A percentile compares a stretch with the other conserved stretches of the same genome.
phyloP scores from a whole-genome alignment of 1,140 invertebrate genomes.

The Euborellia annulipes region DNA sequence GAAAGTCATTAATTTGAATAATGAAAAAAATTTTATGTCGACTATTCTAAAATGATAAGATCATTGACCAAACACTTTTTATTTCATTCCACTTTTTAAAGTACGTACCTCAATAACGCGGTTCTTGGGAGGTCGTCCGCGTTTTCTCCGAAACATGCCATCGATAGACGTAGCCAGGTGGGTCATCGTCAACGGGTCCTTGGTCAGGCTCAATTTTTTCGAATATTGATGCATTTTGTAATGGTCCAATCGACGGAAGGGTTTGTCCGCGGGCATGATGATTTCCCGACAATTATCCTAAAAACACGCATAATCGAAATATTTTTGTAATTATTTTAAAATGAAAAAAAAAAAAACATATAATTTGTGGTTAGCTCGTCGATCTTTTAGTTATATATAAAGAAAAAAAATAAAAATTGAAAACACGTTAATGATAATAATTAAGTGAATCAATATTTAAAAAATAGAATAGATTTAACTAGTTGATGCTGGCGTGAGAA shows the following conservation, averaged over 20 bases:
- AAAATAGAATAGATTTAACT: conserved; percentile 5
- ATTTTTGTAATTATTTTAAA: not conserved
- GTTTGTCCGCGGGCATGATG: conserved; percentile 64
- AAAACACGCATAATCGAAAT: conserved; percentile 19
- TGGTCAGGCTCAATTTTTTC: conserved; percentile 35
- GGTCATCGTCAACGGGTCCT: conserved; percentile 37
- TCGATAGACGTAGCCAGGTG: conserved; percentile 60
- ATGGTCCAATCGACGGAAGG: conserved; percentile 74
- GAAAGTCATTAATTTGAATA: too few species aligned
- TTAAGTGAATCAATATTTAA: not conserved
- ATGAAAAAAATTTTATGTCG: too few species aligned
- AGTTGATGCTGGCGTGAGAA: too few species aligned
- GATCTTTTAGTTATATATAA: too few species aligned
- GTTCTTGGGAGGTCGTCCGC: conserved; percentile 83
- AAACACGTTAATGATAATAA: conserved; percentile 7
- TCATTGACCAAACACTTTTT: too few species aligned
- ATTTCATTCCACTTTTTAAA: not conserved
- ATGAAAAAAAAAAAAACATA: not conserved
- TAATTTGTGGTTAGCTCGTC: not conserved
- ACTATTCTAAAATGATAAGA: too few species aligned
- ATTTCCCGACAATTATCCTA: conserved; percentile 76
- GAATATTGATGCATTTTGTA: conserved; percentile 68
- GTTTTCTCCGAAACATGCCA: conserved; percentile 76
- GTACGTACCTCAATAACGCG: conserved; percentile 57
- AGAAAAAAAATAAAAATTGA: too few species aligned